Evolutionary conservation across 2,113 vertebrate species (phyloP).

Genomic region (Serinus canaria): DNA sequence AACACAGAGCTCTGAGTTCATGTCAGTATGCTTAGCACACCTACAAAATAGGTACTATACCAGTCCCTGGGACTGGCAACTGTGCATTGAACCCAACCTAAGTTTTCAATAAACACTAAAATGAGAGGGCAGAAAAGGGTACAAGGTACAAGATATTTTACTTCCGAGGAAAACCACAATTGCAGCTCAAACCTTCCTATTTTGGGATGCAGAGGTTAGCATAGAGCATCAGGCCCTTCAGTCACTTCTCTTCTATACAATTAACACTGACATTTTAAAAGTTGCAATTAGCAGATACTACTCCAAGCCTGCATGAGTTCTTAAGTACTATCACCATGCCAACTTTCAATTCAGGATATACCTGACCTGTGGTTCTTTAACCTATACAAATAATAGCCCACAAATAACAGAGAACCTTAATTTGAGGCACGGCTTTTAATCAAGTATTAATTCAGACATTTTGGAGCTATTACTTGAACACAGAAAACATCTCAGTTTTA

Average conservation of each 20-base stretch:
- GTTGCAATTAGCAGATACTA: background rate
- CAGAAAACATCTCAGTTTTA: background rate
- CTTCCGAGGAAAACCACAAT: background rate
- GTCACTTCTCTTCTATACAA: background rate
- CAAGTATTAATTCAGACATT: background rate
- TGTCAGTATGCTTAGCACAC: background rate
- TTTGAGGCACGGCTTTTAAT: background rate
- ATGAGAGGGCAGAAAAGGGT: background rate
- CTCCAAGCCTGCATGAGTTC: background rate
- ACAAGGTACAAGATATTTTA: background rate
- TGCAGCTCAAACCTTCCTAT: background rate
- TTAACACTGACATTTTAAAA: background rate
- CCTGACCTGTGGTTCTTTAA: background rate
- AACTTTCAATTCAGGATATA: background rate
- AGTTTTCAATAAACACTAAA: background rate
- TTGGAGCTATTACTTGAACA: background rate
- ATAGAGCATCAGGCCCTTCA: background rate
- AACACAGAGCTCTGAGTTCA: background rate
- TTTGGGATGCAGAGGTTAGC: background rate
- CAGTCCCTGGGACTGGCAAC: background rate
- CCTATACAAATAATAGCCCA: background rate
- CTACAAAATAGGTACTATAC: background rate
- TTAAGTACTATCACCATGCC: background rate
- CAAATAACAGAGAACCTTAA: background rate
- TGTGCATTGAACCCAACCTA: background rate